These are phyloP conservation scores for Synergus laeviventris DNA, from an alignment of 2,888 invertebrate genomes.

Conservation along the genomic window DNA sequence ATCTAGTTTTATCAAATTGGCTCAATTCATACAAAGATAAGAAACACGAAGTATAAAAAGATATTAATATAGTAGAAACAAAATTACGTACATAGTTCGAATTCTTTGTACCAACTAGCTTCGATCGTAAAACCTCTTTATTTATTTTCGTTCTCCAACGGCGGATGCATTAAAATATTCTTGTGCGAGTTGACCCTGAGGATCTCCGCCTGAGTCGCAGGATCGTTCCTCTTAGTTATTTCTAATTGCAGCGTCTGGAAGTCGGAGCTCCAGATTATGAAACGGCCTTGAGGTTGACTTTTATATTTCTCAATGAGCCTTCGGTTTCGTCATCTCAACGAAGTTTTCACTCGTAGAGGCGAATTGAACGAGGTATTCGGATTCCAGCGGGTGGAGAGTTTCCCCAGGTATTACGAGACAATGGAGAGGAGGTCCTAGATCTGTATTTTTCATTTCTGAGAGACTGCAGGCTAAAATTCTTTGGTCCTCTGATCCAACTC, in stretches of 20 bases:
- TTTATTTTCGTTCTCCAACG: constrained; percentile 15
- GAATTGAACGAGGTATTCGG: constrained; percentile 88
- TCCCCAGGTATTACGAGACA: constrained; percentile 93
- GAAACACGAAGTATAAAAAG: not conserved
- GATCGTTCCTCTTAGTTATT: not conserved
- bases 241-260: constrained; percentile 32
- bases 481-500: constrained; percentile 93
- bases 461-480: constrained; percentile 86
- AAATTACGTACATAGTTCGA: not conserved
- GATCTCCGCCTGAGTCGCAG: not conserved
- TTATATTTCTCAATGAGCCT: constrained; percentile 6
- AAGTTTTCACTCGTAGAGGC: constrained; percentile 53
- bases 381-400: constrained; percentile 92
- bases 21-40: not conserved
- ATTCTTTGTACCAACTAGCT: not conserved
- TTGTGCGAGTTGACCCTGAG: constrained; percentile 9
- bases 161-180: constrained; percentile 38
- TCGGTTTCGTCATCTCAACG: not conserved
- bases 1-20: not conserved
- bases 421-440: constrained; percentile 95
- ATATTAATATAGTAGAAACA: not conserved
- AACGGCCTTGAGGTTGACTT: constrained; percentile 20
- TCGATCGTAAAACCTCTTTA: not conserved
- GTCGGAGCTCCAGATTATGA: not conserved
- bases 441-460: constrained; percentile 82